Evolutionary conservation across 2,797 vertebrate genomes (phyloP).

Genomic region (Ciconia nigra): DNA sequence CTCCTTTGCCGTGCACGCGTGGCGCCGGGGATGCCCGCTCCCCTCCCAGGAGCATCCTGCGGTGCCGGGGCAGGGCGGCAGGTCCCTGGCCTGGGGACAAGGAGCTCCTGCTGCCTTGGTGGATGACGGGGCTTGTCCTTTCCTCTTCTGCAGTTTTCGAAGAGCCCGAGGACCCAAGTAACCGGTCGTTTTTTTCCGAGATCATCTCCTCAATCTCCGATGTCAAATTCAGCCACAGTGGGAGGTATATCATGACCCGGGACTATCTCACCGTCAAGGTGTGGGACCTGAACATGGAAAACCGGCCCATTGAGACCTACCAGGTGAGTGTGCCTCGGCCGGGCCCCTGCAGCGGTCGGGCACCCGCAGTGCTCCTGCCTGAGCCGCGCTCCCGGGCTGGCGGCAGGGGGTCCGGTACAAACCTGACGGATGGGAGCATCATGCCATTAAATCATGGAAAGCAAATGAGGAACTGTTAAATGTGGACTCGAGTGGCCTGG

Average conservation of each 20-base stretch:
- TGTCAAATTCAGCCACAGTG: slow-evolving; percentile 96
- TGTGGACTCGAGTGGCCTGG: background rate
- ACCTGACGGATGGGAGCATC: rapidly evolving
- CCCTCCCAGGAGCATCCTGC: background rate
- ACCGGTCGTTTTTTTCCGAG: slow-evolving; percentile 94
- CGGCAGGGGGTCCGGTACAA: rapidly evolving
- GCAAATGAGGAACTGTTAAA: background rate
- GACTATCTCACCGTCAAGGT: slow-evolving; percentile 97
- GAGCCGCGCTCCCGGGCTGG: rapidly evolving
- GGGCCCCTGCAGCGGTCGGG: rapidly evolving
- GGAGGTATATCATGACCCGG: slow-evolving; percentile 94
- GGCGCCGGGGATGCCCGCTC: background rate
- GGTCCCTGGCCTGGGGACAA: background rate
- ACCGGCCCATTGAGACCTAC: slow-evolving; percentile 93
- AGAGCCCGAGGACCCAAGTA: slow-evolving; percentile 94
- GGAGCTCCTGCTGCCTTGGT: background rate
- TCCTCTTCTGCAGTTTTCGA: slow-evolving; percentile 84
- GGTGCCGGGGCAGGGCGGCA: background rate
- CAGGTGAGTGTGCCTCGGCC: slow-evolving; percentile 65
- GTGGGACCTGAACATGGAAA: slow-evolving; percentile 98
- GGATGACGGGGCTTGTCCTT: background rate
- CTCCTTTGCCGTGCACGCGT: rapidly evolving
- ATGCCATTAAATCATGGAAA: rapidly evolving
- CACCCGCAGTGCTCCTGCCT: rapidly evolving
- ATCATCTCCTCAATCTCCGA: slow-evolving; percentile 98